phyloP scores from a whole-genome alignment of 2,113 vertebrate genomes.

The Gnathonemus longibarbis region DNA sequence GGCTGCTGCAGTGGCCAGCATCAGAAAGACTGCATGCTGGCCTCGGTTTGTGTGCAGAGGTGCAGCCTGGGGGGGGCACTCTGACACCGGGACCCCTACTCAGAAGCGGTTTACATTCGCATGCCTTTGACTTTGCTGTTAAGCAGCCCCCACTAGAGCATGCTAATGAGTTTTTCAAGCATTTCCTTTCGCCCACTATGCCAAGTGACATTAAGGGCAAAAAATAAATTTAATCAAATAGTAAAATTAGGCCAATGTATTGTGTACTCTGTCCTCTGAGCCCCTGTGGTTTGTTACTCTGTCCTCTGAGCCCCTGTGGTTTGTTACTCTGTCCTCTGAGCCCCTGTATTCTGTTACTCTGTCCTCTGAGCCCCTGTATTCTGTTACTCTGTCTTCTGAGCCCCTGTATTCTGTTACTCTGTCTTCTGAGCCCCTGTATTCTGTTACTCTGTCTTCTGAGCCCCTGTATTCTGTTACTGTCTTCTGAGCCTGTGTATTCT shows the following conservation, averaged over 20 bases:
- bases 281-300: neutral
- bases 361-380: no score
- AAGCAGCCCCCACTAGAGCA: neutral
- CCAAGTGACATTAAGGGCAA: neutral
- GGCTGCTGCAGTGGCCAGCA: neutral
- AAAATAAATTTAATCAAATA: neutral
- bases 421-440: no score
- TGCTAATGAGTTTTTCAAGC: neutral
- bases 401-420: no score
- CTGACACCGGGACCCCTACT: neutral
- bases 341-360: no score
- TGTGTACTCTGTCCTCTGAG: neutral
- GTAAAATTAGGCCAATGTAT: neutral
- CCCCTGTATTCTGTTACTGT: no score
- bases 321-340: no score
- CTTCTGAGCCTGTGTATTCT: no score
- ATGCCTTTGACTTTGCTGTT: neutral
- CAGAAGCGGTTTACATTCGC: neutral
- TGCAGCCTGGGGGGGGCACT: no score
- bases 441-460: no score
- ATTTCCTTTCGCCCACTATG: neutral
- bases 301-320: neutral
- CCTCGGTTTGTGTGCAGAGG: neutral
- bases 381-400: no score
- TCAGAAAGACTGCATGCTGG: neutral